These are phyloP conservation scores for Lamellibrachia satsuma DNA, from an alignment of 2,888 invertebrate genomes.

Conservation along the genomic window DNA sequence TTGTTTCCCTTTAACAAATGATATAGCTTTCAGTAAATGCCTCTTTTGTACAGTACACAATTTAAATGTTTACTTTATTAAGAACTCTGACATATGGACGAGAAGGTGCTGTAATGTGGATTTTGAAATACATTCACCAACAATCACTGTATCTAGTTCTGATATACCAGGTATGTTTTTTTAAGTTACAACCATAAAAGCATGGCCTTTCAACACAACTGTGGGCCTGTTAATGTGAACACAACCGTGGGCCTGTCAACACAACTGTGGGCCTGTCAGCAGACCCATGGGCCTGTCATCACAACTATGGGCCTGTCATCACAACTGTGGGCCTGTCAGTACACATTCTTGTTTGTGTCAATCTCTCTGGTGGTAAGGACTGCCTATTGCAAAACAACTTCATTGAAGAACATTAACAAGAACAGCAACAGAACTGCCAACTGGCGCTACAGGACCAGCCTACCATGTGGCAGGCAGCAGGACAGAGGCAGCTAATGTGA, in stretches of 20 bases:
- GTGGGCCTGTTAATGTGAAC: not conserved
- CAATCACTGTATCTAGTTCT: too few relatives aligned
- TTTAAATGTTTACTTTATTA: too few relatives aligned
- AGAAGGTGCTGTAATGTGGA: too few relatives aligned
- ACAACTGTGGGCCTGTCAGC: not conserved
- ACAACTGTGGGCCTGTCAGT: not conserved
- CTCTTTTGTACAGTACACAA: too few relatives aligned
- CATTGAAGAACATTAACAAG: not conserved
- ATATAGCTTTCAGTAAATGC: too few relatives aligned
- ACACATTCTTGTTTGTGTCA: not conserved
- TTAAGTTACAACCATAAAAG: not conserved
- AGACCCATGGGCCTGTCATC: not conserved
- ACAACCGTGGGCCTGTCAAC: not conserved
- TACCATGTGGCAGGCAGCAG: not conserved
- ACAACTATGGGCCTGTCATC: not conserved
- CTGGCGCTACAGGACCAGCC: slow-evolving; percentile 3
- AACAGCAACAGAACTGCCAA: not conserved
- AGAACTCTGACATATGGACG: too few relatives aligned
- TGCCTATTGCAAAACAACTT: not conserved
- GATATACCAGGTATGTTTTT: too few relatives aligned
- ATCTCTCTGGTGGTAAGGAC: not conserved
- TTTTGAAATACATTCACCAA: too few relatives aligned
- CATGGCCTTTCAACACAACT: not conserved
- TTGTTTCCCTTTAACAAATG: too few relatives aligned
- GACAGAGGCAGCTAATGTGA: not conserved